These are phyloP conservation scores for Mesocricetus auratus DNA, from an alignment of 2,113 vertebrate species.

Conservation along the genomic window DNA sequence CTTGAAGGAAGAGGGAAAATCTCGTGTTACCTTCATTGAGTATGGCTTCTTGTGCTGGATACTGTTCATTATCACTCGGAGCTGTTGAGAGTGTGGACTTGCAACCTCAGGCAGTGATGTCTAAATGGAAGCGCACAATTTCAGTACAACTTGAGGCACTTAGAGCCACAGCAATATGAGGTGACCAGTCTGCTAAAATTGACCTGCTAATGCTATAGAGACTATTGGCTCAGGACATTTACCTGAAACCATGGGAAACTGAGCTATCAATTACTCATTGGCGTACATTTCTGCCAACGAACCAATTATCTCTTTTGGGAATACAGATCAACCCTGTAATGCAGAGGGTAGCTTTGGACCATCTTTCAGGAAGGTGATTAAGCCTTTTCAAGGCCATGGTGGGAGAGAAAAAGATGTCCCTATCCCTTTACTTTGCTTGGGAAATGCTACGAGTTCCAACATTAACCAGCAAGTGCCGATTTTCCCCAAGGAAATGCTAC, in stretches of 20 bases:
- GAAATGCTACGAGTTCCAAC: not conserved
- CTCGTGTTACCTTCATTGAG: conserved; percentile 93
- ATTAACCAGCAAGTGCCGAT: not conserved
- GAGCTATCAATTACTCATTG: not conserved
- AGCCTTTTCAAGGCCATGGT: not conserved
- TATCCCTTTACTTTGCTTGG: not conserved
- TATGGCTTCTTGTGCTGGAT: conserved; percentile 90
- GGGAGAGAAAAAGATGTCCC: not conserved
- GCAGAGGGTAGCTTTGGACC: not conserved
- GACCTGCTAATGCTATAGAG: not conserved
- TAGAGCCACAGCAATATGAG: not conserved
- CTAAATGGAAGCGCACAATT: conserved; percentile 83
- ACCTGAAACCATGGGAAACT: not conserved
- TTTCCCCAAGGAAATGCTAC: not conserved
- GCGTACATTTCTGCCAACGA: not conserved
- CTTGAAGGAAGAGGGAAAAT: not conserved
- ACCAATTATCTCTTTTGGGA: not conserved
- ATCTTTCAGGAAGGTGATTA: not conserved
- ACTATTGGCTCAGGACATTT: not conserved
- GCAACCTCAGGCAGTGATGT: conserved; percentile 91
- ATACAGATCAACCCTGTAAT: not conserved
- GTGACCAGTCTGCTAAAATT: not conserved
- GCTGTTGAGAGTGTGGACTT: conserved; percentile 90
- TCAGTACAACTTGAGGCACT: not conserved
- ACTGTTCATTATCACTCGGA: conserved; percentile 88